Evolutionary conservation across 2,113 vertebrate genomes (phyloP), one percentile per base, ranked within the genome.

Genomic region (Varanus komodoensis): DNA sequence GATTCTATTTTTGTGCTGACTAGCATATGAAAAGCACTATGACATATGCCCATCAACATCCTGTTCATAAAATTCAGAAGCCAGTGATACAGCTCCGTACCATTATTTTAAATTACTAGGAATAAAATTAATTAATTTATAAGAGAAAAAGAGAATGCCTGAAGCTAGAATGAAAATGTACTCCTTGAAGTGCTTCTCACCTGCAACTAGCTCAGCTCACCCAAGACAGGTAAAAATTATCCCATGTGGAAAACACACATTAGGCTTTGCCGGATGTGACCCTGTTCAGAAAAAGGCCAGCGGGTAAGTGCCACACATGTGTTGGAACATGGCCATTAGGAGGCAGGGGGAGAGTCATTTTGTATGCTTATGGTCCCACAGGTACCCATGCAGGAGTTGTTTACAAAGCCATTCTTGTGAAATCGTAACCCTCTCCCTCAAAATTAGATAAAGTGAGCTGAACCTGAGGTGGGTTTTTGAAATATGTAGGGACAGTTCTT

Each of bases 11-110:
- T 89, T 96, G 94, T 91, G 50, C 94, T 91, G 84, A 1, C 92
- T 69, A 91, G 57, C n/a, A 27, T 95, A 96, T 96, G 94, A 96
- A 96, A 95, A 95, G 95, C 85, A 94, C 91, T 88, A 93, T 96
- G 95, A 93, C 95, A 0, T 92, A 92, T 87, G 92, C 93, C 73
- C 93, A 87, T 93, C 71, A 94, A 93, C 93, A 95, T 95, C 92
- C 64, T 94, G 94, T 94, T 94, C 95, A 94, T 92, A 94, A 95
- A 96, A 95, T 15, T 82, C 89, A 95, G 91, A 90, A 89, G 94
- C 93, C 74, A 61, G 85, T 86, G 87, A 84, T 80, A 90, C 84
- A 2, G 91, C 78, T 78, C 77, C 92, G 92, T 11, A n/a, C 92
- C 94, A 95, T 87, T 75, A 54, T 74, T 89, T 91, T 93, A 91